Conservation (phyloP, 1,140 invertebrate species). For the Chymomyza costata region DNA sequence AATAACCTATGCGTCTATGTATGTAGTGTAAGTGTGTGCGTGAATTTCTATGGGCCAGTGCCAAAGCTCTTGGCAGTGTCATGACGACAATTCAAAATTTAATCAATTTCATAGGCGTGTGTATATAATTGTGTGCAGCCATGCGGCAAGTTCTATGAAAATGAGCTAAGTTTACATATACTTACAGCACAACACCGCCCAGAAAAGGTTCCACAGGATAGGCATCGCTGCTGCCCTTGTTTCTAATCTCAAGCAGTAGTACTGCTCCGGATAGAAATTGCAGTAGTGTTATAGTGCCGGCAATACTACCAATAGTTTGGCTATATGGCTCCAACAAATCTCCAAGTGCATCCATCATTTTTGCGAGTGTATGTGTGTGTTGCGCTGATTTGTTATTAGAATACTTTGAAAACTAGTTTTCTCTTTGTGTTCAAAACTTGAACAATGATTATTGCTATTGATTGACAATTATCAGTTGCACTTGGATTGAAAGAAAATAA, state of each 20-base stretch:
- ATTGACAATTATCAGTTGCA: too few relatives aligned
- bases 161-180: conserved; percentile 12
- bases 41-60: neutral
- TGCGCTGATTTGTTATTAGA: conserved; percentile 21
- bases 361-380: conserved; percentile 3
- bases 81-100: conserved; percentile 61
- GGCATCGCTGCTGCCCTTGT: conserved; percentile 79
- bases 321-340: conserved; percentile 64
- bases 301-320: conserved; percentile 57
- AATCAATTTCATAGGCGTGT: conserved; percentile 48
- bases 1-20: neutral
- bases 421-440: too few relatives aligned
- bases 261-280: conserved; percentile 82
- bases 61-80: conserved; percentile 36
- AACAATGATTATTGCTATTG: too few relatives aligned
- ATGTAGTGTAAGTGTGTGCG: neutral
- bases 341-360: conserved; percentile 68
- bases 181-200: conserved; percentile 83
- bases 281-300: conserved; percentile 78
- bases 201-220: conserved; percentile 82
- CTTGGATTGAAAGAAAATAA: too few relatives aligned
- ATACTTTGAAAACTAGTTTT: conserved; percentile 14
- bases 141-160: conserved; percentile 15
- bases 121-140: conserved; percentile 16
- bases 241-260: conserved; percentile 83